A percentile compares a stretch with the other conserved stretches of the same genome.
Evolutionary conservation across 2,797 vertebrate genomes (phyloP).

Genomic region (Gallinago solitaria): DNA sequence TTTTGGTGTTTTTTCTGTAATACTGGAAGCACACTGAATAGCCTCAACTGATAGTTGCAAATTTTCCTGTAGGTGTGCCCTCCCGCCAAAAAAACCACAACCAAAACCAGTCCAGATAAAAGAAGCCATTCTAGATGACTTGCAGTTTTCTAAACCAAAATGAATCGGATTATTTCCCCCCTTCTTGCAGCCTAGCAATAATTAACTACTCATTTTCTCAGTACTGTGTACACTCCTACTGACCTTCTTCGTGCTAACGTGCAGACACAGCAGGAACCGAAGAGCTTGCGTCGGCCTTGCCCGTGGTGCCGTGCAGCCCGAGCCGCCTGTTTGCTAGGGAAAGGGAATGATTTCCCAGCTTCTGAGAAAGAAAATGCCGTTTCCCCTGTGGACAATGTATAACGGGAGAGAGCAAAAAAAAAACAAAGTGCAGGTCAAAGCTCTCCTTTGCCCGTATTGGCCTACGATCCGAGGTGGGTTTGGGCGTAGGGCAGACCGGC

Average conservation of each 20-base stretch:
- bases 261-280: constrained; percentile 42
- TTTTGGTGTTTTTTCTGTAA: neutral
- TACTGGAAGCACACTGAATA: neutral
- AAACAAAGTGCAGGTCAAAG: constrained; percentile 25
- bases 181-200: constrained; percentile 56
- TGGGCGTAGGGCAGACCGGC: neutral
- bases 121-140: neutral
- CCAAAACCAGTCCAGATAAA: neutral
- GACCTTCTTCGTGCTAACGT: constrained; percentile 53
- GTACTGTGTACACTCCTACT: constrained; percentile 60
- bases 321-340: constrained; percentile 37
- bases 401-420: neutral
- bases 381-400: neutral
- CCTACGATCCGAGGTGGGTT: neutral
- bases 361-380: constrained; percentile 47
- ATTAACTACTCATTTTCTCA: constrained; percentile 65
- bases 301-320: neutral
- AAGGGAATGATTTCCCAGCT: constrained; percentile 49
- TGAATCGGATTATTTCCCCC: neutral
- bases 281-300: constrained; percentile 33
- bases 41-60: fast-evolving
- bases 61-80: neutral
- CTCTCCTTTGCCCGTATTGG: neutral
- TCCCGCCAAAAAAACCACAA: neutral
- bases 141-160: constrained; percentile 2